Evolutionary conservation across 2,113 vertebrate genomes (phyloP).

Genomic region (Porphyrio hochstetteri): DNA sequence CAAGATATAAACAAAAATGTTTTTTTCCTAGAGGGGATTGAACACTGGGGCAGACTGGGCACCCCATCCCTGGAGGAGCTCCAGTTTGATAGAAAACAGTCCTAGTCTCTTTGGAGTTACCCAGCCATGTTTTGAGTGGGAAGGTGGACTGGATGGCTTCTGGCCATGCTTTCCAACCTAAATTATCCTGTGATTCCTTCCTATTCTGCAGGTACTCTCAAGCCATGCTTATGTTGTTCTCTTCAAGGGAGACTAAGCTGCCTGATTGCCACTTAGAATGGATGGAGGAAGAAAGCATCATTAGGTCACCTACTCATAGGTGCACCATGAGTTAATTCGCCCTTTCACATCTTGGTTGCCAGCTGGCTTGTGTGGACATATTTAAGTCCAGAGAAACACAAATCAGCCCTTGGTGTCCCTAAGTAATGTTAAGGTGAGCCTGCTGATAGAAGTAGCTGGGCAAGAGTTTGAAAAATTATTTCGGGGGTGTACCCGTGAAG

Average conservation of each 20-base stretch:
- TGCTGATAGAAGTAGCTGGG: neutral
- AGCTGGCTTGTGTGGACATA: neutral
- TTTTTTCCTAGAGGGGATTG: accelerated
- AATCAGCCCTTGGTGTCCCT: neutral
- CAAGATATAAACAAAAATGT: neutral
- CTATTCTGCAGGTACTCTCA: neutral
- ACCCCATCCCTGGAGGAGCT: neutral
- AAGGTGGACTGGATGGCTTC: neutral
- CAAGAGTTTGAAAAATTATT: neutral
- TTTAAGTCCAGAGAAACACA: neutral
- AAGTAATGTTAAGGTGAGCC: neutral
- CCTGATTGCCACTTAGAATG: neutral
- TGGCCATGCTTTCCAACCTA: neutral
- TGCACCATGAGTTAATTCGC: neutral
- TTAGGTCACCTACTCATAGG: neutral
- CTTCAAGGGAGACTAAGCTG: neutral
- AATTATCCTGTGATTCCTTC: neutral
- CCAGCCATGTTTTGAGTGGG: neutral
- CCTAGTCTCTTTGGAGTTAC: neutral
- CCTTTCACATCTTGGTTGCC: neutral
- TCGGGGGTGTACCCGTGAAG: neutral
- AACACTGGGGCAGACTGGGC: neutral
- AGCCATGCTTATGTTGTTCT: neutral
- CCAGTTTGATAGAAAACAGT: neutral
- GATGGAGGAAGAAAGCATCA: neutral